phyloP scores from a whole-genome alignment of 2,797 vertebrate genomes.

The Rhyacichthys aspro region DNA sequence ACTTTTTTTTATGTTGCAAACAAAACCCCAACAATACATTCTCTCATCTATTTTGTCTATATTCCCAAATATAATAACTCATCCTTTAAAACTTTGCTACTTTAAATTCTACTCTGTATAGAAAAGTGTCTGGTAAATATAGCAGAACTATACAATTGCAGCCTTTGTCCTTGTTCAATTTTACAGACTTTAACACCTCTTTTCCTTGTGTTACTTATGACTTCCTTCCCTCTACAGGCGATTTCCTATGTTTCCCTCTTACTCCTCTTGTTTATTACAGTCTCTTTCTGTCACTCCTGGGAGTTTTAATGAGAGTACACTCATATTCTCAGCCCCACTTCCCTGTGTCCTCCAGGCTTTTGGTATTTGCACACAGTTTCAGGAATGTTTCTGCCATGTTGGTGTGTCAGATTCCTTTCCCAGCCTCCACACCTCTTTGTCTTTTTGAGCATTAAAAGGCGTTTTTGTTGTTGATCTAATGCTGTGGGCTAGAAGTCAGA shows the following conservation, averaged over 20 bases:
- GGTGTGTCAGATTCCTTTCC: slow-evolving; percentile 21
- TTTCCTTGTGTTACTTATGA: slow-evolving; percentile 2
- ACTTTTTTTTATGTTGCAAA: too few species aligned
- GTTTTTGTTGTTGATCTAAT: neutral
- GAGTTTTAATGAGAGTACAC: slow-evolving; percentile 36
- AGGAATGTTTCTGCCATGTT: slow-evolving; percentile 40
- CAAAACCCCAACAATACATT: too few species aligned
- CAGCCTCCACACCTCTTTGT: neutral
- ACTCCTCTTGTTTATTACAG: slow-evolving; percentile 29
- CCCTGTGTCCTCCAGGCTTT: slow-evolving; percentile 37
- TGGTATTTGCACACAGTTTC: slow-evolving; percentile 46
- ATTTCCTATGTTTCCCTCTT: slow-evolving; percentile 20
- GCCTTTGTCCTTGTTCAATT: neutral
- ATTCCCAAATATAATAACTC: too few species aligned
- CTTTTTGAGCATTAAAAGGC: slow-evolving; percentile 11
- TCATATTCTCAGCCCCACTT: slow-evolving; percentile 32
- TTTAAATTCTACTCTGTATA: neutral
- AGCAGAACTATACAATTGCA: neutral
- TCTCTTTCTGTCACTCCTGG: slow-evolving; percentile 24
- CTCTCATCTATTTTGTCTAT: too few species aligned
- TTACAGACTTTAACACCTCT: neutral
- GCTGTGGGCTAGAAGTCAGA: slow-evolving; percentile 1
- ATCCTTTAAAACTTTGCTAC: too few species aligned
- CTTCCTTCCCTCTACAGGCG: neutral
- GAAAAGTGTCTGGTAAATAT: too few species aligned